Evolutionary conservation across 2,797 vertebrate species (phyloP).

Genomic region (Eospalax fontanierii): DNA sequence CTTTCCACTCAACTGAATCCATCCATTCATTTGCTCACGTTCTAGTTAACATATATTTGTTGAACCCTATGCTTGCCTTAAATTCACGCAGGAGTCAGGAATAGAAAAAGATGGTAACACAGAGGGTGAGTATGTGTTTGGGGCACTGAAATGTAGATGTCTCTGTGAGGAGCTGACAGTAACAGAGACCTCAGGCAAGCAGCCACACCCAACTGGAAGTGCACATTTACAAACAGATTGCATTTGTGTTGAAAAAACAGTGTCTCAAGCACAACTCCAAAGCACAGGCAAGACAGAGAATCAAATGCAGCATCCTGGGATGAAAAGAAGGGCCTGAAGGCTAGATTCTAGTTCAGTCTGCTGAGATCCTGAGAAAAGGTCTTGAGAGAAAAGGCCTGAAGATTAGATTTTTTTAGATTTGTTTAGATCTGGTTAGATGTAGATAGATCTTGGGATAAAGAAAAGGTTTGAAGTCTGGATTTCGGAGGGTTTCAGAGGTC

Average conservation of each 20-base stretch:
- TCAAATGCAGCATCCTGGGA: neutral
- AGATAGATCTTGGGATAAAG: neutral
- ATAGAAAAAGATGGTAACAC: neutral
- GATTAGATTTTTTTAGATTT: neutral
- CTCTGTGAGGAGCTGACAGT: neutral
- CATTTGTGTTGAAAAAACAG: neutral
- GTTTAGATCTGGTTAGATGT: neutral
- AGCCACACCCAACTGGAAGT: neutral
- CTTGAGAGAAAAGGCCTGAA: neutral
- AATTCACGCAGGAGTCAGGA: neutral
- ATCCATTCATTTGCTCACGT: neutral
- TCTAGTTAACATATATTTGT: neutral
- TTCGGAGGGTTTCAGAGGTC: neutral
- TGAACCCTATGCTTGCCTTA: neutral
- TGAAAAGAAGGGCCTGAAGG: neutral
- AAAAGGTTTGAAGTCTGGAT: neutral
- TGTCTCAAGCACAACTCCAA: neutral
- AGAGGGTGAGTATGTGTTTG: neutral
- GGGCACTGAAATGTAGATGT: neutral
- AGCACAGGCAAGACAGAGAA: neutral
- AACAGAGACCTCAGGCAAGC: neutral
- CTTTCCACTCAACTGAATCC: neutral
- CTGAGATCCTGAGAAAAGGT: too few species aligned
- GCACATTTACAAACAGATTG: neutral
- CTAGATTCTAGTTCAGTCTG: too few species aligned